Evolutionary conservation across 23 tunicate species (phyloP).

Genomic region (Clavelina lepadiformis): DNA sequence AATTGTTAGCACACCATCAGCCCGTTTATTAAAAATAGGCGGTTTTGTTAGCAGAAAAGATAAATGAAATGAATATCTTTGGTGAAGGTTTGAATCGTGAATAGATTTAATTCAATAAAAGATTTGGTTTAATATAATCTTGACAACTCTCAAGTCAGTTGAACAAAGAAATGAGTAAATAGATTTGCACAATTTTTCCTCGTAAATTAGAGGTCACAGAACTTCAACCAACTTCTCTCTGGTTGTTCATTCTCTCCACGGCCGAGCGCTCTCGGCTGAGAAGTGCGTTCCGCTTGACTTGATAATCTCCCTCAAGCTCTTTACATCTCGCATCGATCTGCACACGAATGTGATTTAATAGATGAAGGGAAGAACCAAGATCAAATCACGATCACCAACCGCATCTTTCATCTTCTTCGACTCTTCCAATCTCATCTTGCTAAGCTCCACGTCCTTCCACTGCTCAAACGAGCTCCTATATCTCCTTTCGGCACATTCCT

Average conservation of each 20-base stretch:
- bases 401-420: conserved; percentile 51
- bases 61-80: no score
- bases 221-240: conserved; percentile 89
- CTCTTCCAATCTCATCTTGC: conserved; percentile 57
- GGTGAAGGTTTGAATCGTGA: no score
- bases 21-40: no score
- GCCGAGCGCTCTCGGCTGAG: conserved; percentile 58
- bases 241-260: conserved; percentile 56
- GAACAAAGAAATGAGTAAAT: no score
- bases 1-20: no score
- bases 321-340: conserved; percentile 39
- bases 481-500: conserved; percentile 72
- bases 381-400: conserved; percentile 12
- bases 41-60: no score
- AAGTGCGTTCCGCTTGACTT: conserved; percentile 31
- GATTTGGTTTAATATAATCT: no score
- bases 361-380: neutral
- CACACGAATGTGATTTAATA: neutral
- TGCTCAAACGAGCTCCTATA: conserved; percentile 60
- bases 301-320: conserved; percentile 64
- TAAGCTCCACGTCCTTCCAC: conserved; percentile 69
- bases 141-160: no score
- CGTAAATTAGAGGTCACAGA: no score
- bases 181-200: no score
- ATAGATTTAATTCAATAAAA: no score